Evolutionary conservation across 30 jellyfish, hydroid and myxozoan genomes (phyloP).

Genomic region (Sanderia malayensis): DNA sequence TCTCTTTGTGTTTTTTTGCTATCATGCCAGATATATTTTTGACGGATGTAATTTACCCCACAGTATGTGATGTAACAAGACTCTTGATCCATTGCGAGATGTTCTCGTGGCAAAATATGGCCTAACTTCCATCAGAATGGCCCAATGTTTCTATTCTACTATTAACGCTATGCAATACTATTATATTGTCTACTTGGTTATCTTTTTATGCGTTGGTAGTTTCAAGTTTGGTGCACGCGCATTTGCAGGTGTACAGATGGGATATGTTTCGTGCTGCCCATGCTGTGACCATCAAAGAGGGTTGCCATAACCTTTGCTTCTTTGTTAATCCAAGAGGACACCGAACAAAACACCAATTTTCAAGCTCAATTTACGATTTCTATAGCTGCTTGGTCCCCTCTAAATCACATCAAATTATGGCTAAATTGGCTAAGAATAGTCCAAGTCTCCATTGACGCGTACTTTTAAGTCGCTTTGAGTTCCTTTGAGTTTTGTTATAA

Average conservation of each 20-base stretch:
- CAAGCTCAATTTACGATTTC: not conserved
- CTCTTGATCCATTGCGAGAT: no score
- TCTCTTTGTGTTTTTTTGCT: no score
- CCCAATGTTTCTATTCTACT: no score
- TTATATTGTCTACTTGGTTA: no score
- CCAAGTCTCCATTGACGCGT: not conserved
- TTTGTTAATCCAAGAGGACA: not conserved
- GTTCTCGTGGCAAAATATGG: no score
- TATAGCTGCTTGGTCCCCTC: not conserved
- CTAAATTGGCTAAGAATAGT: not conserved
- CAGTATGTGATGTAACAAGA: no score
- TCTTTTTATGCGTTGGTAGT: no score
- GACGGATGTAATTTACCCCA: no score
- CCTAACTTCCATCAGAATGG: no score
- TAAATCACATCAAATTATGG: not conserved
- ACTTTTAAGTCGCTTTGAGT: no score
- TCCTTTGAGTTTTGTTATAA: conserved; percentile 15
- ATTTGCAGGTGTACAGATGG: not conserved
- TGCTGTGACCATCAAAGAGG: not conserved
- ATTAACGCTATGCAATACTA: no score
- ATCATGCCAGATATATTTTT: no score
- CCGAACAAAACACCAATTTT: not conserved
- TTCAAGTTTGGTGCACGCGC: not conserved
- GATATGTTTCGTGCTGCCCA: not conserved
- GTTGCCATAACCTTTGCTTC: not conserved